phyloP scores from a whole-genome alignment of 1,140 invertebrate species.

The Gryon sp. region DNA sequence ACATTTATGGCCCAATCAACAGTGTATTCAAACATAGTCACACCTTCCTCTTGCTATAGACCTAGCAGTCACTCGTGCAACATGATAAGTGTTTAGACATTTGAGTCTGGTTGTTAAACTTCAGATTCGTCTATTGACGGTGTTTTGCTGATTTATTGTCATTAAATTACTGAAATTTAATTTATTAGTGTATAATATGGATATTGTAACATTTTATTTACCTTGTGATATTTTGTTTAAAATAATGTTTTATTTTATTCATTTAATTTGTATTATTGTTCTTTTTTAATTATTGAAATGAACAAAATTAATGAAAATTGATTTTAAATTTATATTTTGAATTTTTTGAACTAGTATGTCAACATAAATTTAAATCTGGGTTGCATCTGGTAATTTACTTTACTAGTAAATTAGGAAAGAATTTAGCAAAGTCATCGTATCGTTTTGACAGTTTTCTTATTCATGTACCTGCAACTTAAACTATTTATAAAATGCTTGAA shows the following conservation, averaged over 20 bases:
- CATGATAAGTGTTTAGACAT: slow-evolving; percentile 57
- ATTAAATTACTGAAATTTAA: background rate
- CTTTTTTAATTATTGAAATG: no score
- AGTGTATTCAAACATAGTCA: slow-evolving; percentile 78
- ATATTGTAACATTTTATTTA: no score
- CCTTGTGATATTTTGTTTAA: no score
- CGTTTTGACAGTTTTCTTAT: slow-evolving; percentile 15
- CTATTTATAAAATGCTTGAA: background rate
- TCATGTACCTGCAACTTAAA: slow-evolving; percentile 7
- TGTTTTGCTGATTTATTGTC: background rate
- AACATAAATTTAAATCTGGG: background rate
- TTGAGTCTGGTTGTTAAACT: slow-evolving; percentile 41
- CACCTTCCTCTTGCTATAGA: slow-evolving; percentile 67
- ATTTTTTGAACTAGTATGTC: slow-evolving; percentile 2
- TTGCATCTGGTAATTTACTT: background rate
- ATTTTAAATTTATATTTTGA: no score
- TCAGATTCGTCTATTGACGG: slow-evolving; percentile 29
- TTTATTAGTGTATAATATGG: no score
- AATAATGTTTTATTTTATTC: background rate
- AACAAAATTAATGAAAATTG: no score
- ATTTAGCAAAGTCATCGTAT: slow-evolving; percentile 6
- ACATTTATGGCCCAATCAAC: slow-evolving; percentile 79
- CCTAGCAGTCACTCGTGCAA: slow-evolving; percentile 34
- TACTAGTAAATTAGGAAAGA: slow-evolving; percentile 1
- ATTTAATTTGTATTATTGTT: no score